Base-by-base conservation (phyloP, 2,113 vertebrate species). In the Menidia beryllina region DNA sequence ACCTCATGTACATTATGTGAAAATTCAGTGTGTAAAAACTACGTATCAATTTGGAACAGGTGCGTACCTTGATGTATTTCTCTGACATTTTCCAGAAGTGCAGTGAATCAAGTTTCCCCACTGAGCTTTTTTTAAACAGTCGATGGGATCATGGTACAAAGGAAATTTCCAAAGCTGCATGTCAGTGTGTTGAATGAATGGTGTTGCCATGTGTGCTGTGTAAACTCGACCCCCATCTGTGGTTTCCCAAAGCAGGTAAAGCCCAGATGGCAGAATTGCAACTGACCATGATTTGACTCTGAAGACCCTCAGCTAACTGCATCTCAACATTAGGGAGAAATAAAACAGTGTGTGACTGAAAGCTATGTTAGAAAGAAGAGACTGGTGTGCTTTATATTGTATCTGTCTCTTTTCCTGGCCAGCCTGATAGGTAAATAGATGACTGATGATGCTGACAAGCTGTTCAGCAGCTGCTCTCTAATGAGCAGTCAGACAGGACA, bases 141-240 rank as follows among this genome's bases (percentile, higher is more conserved):
- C 20, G 10, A 34, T 70, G 72, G 5, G 52, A 71, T 89, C 65
- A 55, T 23, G 55, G 63, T 21, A 87, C 76, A 86, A 83, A 88
- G 87, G 81, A 89, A 90, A 89, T 91, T 86, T 92, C 82, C 87
- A 86, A 83, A 39, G 43, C 75, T 72, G 76, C 79, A 51, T 75
- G 58, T 81, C 61, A 9, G 34, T 26, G 69, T 85, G 82, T 83
- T 88, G 76, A 88, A 81, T 69, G 84, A 90, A 79, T 60, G 75
- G 13, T 24, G 75, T 82, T 70, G 81, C 79, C 50, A 67, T 83
- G 81, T 81, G 71, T 85, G 81, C 85, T 89, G 87, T 80, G 90
- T 77, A 89, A 89, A 89, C 83, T 76, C 34, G 4, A 66, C 80
- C 69, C 75, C 69, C 73, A 66, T 79, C 78, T 86, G 73, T 64